Conservation (phyloP, 2,113 vertebrate species). For the Lepus timidus region DNA sequence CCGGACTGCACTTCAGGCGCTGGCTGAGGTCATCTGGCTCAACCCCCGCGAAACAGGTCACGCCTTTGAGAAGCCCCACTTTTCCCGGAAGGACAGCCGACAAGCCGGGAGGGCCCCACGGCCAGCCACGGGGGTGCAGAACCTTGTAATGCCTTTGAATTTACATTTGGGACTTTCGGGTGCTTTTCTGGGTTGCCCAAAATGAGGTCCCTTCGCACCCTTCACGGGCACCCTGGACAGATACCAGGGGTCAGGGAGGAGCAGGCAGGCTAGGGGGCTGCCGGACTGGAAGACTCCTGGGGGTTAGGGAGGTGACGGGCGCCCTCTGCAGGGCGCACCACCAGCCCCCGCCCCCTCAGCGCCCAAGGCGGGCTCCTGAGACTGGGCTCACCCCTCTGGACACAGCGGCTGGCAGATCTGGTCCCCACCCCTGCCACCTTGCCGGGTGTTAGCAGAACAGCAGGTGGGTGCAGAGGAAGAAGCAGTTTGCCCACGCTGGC, state of each 20-base stretch:
- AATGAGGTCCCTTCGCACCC: background rate
- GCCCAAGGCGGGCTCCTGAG: background rate
- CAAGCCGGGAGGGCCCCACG: background rate
- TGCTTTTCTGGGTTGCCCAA: conserved; percentile 31
- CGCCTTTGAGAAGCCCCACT: background rate
- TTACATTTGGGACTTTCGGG: background rate
- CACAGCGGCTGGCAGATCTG: conserved; percentile 19
- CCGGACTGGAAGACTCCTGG: conserved; percentile 62
- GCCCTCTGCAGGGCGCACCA: conserved; percentile 6
- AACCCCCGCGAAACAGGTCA: too few relatives aligned
- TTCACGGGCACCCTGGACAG: background rate
- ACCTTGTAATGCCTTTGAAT: background rate
- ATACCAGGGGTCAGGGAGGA: background rate
- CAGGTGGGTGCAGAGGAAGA: conserved; percentile 75
- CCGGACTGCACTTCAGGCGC: background rate
- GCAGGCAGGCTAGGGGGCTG: background rate
- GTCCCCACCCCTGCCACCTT: conserved; percentile 78
- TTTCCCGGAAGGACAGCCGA: background rate
- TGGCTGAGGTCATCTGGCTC: background rate
- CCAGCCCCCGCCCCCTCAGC: conserved; percentile 19
- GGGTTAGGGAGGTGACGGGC: conserved; percentile 79
- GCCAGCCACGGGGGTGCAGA: too few relatives aligned
- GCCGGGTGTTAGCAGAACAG: conserved; percentile 49
- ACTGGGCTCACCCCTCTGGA: background rate
- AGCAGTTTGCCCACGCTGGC: conserved; percentile 61